Base-by-base conservation (phyloP, 1,140 invertebrate genomes). In the Himalopsyche phryganea region DNA sequence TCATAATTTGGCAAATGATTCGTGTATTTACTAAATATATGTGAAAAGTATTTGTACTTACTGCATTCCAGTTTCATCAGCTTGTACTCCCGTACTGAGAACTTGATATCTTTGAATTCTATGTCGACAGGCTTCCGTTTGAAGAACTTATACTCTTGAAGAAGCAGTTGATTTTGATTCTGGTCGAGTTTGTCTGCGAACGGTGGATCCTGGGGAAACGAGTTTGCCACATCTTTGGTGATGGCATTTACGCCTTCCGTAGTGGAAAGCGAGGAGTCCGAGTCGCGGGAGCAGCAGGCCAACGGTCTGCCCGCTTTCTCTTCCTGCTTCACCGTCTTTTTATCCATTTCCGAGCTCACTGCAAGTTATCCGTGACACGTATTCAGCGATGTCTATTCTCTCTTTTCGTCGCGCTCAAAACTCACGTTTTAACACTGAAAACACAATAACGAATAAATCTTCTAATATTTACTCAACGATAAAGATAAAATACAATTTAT, bases 21-120 rank as follows among this genome's bases (percentile, higher is more conserved):
- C n/a, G n/a, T n/a, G n/a, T n/a, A n/a, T n/a, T n/a, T n/a, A n/a
- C n/a, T n/a, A n/a, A n/a, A n/a, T n/a, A n/a, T n/a, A n/a, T n/a
- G n/a, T n/a, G n/a, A n/a, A n/a, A n/a, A n/a, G n/a, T n/a, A n/a
- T n/a, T n/a, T n/a, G n/a, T 3, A 72, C 75, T 75, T 60, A 78
- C 76, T 71, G 15, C 69, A 61, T 50, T 67, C 63, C 23, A 75
- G 58, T 60, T 72, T 75, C 45, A 60, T 67, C 7, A 75, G 19
- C 2, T 66, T 67, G 58, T 73, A 71, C 14, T 63, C 63, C 23
- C 69, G 69, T 20, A 88, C 84, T 0, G 79, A 83, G 57, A 85
- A 87, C 1, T 74, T 80, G 50, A 90, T 79, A 57, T 89, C 80
- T 53, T 82, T 82, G 64, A 90, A 90, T 48, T 82, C 80, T 50